These are phyloP conservation scores for Coreius guichenoti DNA, from an alignment of 2,797 vertebrate species.

Conservation along the genomic window DNA sequence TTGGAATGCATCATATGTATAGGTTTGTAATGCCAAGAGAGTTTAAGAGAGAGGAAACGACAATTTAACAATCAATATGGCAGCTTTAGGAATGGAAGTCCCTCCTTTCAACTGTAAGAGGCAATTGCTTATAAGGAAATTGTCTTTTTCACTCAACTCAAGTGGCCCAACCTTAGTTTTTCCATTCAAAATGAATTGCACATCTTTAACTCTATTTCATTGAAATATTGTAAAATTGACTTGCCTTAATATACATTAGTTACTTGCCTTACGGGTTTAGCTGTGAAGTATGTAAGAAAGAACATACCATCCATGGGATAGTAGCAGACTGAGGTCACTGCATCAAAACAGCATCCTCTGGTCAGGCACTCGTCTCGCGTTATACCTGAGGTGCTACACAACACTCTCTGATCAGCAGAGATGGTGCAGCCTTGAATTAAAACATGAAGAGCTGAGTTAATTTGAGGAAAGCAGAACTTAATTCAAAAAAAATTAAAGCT, in stretches of 20 bases:
- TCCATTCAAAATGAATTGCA: too few relatives aligned
- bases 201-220: too few relatives aligned
- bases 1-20: background rate
- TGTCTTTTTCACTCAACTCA: too few relatives aligned
- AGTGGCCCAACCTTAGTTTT: background rate
- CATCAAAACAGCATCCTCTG: slow-evolving; percentile 70
- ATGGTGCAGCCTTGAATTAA: slow-evolving; percentile 67
- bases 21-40: background rate
- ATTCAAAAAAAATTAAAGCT: background rate
- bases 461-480: background rate
- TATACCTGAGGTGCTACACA: slow-evolving; percentile 58
- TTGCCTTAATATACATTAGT: background rate
- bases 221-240: background rate
- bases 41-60: too few relatives aligned
- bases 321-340: slow-evolving; percentile 59
- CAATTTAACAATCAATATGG: background rate
- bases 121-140: background rate
- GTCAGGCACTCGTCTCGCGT: slow-evolving; percentile 53
- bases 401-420: slow-evolving; percentile 48
- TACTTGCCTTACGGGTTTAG: background rate
- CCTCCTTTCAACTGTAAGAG: background rate
- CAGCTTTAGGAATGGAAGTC: background rate
- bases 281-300: background rate
- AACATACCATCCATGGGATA: slow-evolving; percentile 74
- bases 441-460: background rate